Evolutionary conservation across 1,140 invertebrate species (phyloP).

Genomic region (Nasonia giraulti): DNA sequence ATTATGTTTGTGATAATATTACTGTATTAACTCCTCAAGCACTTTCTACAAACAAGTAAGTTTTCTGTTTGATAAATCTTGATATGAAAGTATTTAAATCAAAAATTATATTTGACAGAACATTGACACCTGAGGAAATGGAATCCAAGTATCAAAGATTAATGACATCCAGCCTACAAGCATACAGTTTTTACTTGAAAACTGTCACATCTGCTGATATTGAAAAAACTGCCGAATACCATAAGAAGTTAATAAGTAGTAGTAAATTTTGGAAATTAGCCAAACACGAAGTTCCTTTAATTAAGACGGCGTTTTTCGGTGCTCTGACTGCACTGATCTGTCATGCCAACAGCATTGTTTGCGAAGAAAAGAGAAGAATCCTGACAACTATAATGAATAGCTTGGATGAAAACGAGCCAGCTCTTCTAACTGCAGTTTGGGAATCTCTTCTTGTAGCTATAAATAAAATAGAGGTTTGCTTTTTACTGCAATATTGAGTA

Average conservation of each 20-base stretch:
- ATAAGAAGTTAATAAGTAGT: constrained; percentile 77
- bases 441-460: constrained; percentile 79
- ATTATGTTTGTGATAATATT: constrained; percentile 82
- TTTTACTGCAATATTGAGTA: constrained; percentile 59
- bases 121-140: constrained; percentile 80
- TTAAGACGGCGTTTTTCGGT: constrained; percentile 81
- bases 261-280: constrained; percentile 85
- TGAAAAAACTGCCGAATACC: constrained; percentile 72
- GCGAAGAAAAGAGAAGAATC: constrained; percentile 76
- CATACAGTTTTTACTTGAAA: constrained; percentile 78
- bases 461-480: constrained; percentile 75
- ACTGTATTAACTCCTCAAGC: constrained; percentile 80
- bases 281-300: constrained; percentile 75
- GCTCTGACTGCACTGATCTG: constrained; percentile 79
- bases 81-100: constrained; percentile 31
- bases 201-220: constrained; percentile 74
- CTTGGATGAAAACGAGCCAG: constrained; percentile 83
- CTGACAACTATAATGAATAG: constrained; percentile 78
- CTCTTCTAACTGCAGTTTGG: constrained; percentile 81
- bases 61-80: constrained; percentile 45
- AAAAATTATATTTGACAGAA: constrained; percentile 59
- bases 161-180: constrained; percentile 80
- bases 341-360: constrained; percentile 70
- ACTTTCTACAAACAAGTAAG: constrained; percentile 61
- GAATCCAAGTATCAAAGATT: constrained; percentile 83